Evolutionary conservation across 1,140 invertebrate genomes (phyloP).

Genomic region (Atta colombica): DNA sequence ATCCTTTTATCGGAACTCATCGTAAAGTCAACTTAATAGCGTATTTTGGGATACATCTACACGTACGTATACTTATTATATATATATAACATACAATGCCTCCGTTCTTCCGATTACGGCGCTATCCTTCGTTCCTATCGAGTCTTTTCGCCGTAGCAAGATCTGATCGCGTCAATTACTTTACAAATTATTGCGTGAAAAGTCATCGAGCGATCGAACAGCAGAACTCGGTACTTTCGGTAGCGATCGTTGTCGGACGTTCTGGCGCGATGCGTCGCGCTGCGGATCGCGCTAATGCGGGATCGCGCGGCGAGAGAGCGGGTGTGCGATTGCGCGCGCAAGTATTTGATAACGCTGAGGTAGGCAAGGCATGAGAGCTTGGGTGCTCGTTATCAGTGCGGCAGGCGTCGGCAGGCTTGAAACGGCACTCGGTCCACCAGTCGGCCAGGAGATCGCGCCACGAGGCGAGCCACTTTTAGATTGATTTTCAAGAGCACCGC

Average conservation of each 20-base stretch:
- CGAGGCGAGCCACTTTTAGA: conserved; percentile 83
- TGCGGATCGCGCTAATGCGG: neutral
- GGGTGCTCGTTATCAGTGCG: conserved; percentile 74
- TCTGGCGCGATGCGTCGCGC: conserved; percentile 36
- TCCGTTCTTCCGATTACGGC: too few species aligned
- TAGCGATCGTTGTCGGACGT: conserved; percentile 24
- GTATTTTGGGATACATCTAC: neutral
- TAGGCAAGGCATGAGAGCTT: conserved; percentile 17
- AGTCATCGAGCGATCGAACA: neutral
- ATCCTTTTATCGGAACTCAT: neutral
- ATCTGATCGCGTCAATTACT: neutral
- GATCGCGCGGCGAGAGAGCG: conserved; percentile 6
- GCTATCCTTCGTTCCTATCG: neutral
- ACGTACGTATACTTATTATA: neutral
- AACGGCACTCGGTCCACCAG: conserved; percentile 71
- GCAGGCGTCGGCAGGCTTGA: conserved; percentile 65
- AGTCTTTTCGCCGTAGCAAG: neutral
- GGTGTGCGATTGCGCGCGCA: conserved; percentile 69
- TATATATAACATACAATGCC: neutral
- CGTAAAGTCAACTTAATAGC: neutral
- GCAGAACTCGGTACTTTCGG: conserved; percentile 8
- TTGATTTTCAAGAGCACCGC: conserved; percentile 86
- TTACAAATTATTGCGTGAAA: neutral
- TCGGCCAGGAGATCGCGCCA: conserved; percentile 81
- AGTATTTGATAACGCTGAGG: conserved; percentile 65